phyloP scores from a whole-genome alignment of 2,113 vertebrate genomes.

The Sardina pilchardus region DNA sequence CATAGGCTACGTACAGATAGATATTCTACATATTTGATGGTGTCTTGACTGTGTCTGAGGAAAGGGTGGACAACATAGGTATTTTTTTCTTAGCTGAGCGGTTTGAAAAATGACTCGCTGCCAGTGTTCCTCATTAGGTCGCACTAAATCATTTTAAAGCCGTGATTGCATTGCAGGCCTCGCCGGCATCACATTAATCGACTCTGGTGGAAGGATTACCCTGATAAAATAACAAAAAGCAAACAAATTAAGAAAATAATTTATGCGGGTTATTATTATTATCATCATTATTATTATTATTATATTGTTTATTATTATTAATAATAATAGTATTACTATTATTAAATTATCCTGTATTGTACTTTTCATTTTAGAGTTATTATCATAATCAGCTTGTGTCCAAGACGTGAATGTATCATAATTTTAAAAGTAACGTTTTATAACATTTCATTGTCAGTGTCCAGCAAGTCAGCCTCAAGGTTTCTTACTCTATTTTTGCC shows the following conservation, averaged over 20 bases:
- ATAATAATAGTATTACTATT: background rate
- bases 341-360: background rate
- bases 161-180: background rate
- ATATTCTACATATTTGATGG: background rate
- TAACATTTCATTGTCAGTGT: background rate
- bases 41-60: background rate
- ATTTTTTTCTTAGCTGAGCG: background rate
- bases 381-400: background rate
- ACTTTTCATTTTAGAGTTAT: background rate
- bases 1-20: background rate
- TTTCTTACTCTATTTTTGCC: background rate
- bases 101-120: background rate
- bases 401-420: background rate
- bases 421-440: background rate
- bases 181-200: background rate
- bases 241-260: background rate
- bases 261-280: background rate
- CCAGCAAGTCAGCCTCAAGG: background rate
- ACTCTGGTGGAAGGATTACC: background rate
- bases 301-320: background rate
- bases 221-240: background rate
- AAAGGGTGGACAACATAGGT: background rate
- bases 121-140: background rate
- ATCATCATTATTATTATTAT: background rate
- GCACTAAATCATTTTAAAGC: conserved; percentile 10